Conservation (phyloP, 1,140 invertebrate genomes). For the Ephestia elutella region DNA sequence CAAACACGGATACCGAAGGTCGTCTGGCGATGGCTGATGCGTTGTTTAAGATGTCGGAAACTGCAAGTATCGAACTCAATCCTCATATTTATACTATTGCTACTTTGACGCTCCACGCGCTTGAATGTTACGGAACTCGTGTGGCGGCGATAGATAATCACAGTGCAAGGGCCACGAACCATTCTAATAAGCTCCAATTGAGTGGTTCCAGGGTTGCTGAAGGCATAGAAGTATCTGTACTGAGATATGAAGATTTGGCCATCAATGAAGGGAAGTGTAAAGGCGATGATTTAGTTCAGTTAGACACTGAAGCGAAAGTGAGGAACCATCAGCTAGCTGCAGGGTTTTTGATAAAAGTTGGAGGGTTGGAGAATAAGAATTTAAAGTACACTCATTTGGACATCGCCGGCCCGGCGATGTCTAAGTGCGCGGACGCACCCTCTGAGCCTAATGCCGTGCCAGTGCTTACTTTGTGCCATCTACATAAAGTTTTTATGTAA, state of each 20-base stretch:
- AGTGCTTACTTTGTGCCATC: slow-evolving; percentile 80
- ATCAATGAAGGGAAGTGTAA: slow-evolving; percentile 84
- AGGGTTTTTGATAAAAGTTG: slow-evolving; percentile 91
- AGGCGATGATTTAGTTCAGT: slow-evolving; percentile 92
- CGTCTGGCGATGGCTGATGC: slow-evolving; percentile 96
- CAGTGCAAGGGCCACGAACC: slow-evolving; percentile 80
- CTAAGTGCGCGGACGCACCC: too few species aligned
- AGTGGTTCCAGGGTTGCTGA: slow-evolving; percentile 80
- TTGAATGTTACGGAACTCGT: slow-evolving; percentile 86
- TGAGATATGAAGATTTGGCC: slow-evolving; percentile 89
- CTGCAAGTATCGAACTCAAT: slow-evolving; percentile 75
- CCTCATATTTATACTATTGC: slow-evolving; percentile 96
- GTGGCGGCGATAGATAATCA: slow-evolving; percentile 94
- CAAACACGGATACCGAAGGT: slow-evolving; percentile 97
- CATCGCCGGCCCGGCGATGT: slow-evolving; percentile 87
- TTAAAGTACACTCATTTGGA: slow-evolving; percentile 91
- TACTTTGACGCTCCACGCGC: slow-evolving; percentile 93
- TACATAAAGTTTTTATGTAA: slow-evolving; percentile 55
- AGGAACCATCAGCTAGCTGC: slow-evolving; percentile 79
- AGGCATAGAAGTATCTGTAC: slow-evolving; percentile 91
- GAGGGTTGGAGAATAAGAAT: slow-evolving; percentile 91
- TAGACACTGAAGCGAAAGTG: slow-evolving; percentile 44
- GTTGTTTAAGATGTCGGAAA: slow-evolving; percentile 80
- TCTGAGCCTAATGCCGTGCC: slow-evolving; percentile 86
- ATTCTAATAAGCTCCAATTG: slow-evolving; percentile 44